Evolutionary conservation across 2,797 vertebrate genomes (phyloP).

Genomic region (Trematomus bernacchii): DNA sequence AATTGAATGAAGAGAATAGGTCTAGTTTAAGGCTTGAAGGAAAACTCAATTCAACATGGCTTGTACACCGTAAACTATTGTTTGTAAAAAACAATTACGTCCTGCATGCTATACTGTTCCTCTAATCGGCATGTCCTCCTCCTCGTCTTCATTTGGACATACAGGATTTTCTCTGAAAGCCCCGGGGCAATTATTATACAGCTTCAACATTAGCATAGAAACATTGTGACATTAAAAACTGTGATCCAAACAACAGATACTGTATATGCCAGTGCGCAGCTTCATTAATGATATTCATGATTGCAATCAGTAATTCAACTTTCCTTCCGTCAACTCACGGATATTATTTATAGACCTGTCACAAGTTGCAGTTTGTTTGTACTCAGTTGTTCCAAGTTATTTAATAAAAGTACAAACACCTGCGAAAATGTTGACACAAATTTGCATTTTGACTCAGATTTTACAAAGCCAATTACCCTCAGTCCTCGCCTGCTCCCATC

Average conservation of each 20-base stretch:
- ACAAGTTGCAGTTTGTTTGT: slow-evolving; percentile 56
- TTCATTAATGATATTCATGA: slow-evolving; percentile 60
- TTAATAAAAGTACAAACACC: slow-evolving; percentile 65
- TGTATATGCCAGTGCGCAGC: slow-evolving; percentile 20
- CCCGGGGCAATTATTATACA: slow-evolving; percentile 33
- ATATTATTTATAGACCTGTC: slow-evolving; percentile 72
- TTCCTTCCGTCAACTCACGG: slow-evolving; percentile 22
- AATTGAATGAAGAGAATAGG: neutral
- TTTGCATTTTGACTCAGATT: slow-evolving; percentile 74
- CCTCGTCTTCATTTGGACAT: slow-evolving; percentile 42
- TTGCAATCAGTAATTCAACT: slow-evolving; percentile 60
- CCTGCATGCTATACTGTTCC: slow-evolving; percentile 24
- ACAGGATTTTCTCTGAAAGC: slow-evolving; percentile 41
- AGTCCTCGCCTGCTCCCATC: slow-evolving; percentile 57
- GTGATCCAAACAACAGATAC: slow-evolving; percentile 43
- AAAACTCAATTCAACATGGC: slow-evolving; percentile 10
- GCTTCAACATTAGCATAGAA: slow-evolving; percentile 44
- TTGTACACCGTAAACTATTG: slow-evolving; percentile 37
- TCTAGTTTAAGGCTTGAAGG: slow-evolving; percentile 19
- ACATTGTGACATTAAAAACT: slow-evolving; percentile 30
- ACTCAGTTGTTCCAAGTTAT: slow-evolving; percentile 57
- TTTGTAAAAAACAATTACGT: slow-evolving; percentile 51
- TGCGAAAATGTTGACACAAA: slow-evolving; percentile 69
- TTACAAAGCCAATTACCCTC: slow-evolving; percentile 70
- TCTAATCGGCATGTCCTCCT: slow-evolving; percentile 50